Evolutionary conservation across 2,888 invertebrate species (phyloP).

Genomic region (Cephus rjabovi): DNA sequence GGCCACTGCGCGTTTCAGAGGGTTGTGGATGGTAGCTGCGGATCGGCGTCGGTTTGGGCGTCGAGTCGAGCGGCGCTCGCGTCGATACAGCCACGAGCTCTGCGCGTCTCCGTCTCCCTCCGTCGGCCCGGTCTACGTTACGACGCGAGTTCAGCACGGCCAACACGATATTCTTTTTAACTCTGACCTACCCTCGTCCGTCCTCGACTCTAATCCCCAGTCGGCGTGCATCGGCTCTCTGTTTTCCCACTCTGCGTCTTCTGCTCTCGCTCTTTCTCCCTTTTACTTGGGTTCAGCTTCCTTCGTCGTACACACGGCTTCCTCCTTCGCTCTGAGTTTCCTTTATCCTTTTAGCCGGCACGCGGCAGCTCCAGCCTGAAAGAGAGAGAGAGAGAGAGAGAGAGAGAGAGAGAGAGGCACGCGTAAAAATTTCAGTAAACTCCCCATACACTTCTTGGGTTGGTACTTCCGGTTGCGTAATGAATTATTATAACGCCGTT

Average conservation of each 20-base stretch:
- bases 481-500: too few relatives aligned
- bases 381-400: too few relatives aligned
- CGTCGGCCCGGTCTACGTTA: constrained; percentile 23
- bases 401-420: too few relatives aligned
- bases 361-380: too few relatives aligned
- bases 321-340: constrained; percentile 15
- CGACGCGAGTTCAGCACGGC: constrained; percentile 22
- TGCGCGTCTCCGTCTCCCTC: constrained; percentile 48
- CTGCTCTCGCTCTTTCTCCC: constrained; percentile 14
- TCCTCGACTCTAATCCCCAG: constrained; percentile 22
- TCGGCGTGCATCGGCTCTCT: constrained; percentile 12
- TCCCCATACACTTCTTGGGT: too few relatives aligned
- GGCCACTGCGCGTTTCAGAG: background rate
- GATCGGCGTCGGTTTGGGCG: constrained; percentile 28
- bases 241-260: constrained; percentile 16
- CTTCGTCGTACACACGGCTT: background rate
- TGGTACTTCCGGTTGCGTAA: too few relatives aligned
- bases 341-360: background rate
- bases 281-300: constrained; percentile 22
- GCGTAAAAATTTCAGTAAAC: too few relatives aligned
- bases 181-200: constrained; percentile 21
- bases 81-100: constrained; percentile 67
- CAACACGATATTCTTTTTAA: constrained; percentile 16
- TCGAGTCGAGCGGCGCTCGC: constrained; percentile 62
- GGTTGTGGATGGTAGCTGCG: constrained; percentile 8